These are phyloP conservation scores for Micromys minutus DNA, from an alignment of 2,113 vertebrate species.

Conservation along the genomic window DNA sequence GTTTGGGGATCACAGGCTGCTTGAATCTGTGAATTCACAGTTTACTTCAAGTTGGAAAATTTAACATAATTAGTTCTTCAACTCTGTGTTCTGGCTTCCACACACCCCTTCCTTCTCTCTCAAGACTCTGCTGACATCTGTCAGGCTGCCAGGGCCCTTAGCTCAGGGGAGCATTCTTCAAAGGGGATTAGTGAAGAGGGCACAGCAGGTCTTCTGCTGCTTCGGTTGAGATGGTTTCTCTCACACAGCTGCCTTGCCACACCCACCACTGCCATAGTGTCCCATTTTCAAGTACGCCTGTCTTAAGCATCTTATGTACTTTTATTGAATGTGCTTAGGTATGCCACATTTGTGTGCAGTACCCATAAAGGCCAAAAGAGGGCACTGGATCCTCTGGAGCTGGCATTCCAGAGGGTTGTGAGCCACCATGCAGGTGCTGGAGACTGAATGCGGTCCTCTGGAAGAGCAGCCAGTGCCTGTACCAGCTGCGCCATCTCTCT, in stretches of 20 bases:
- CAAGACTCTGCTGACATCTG: not conserved
- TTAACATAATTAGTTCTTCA: conserved; percentile 1
- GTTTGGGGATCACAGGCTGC: not conserved
- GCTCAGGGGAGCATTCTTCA: not conserved
- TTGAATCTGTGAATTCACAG: not conserved
- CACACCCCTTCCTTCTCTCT: not conserved
- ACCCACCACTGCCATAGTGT: not conserved
- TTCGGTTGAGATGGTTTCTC: not conserved
- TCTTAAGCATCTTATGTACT: not conserved
- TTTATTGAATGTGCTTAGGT: not conserved
- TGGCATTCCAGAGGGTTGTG: not conserved
- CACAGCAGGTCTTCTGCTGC: not conserved
- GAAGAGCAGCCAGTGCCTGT: not conserved
- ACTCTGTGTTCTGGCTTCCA: not conserved
- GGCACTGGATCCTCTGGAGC: not conserved
- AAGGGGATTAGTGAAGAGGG: not conserved
- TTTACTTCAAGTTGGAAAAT: not conserved
- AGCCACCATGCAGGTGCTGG: not conserved
- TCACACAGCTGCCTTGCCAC: not conserved
- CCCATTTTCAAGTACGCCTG: not conserved
- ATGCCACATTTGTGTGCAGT: not conserved
- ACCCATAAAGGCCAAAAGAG: not conserved
- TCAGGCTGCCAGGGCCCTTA: not conserved
- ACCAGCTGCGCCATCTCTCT: not conserved
- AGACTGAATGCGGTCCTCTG: not conserved